phyloP scores from a whole-genome alignment of 2,888 invertebrate species.

The Julus scandinavius region DNA sequence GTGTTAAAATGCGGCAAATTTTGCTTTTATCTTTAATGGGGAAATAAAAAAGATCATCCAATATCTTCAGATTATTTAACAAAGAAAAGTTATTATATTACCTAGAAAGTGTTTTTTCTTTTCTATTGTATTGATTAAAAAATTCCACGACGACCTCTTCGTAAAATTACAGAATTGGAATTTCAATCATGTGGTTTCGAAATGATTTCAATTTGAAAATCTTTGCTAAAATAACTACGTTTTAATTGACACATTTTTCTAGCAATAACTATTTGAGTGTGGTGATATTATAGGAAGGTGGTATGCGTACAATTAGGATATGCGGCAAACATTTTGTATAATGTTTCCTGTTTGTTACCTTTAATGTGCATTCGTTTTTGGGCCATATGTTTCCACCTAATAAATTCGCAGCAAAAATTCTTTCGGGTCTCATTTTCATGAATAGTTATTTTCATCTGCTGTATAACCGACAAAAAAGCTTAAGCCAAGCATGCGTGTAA shows the following conservation, averaged over 20 bases:
- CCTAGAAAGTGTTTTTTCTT: too few relatives aligned
- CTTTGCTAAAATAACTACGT: neutral
- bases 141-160: neutral
- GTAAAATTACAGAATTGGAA: neutral
- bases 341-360: neutral
- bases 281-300: too few relatives aligned
- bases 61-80: too few relatives aligned
- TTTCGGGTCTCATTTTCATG: conserved; percentile 11
- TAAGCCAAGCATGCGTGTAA: conserved; percentile 2
- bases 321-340: too few relatives aligned
- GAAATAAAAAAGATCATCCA: too few relatives aligned
- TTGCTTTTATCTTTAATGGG: too few relatives aligned
- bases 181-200: too few relatives aligned
- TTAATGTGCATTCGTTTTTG: neutral
- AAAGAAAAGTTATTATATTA: too few relatives aligned
- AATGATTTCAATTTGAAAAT: neutral
- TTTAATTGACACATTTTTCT: neutral
- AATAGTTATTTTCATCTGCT: conserved; percentile 38
- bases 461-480: conserved; percentile 13
- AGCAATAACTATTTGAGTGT: neutral
- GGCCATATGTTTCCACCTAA: neutral
- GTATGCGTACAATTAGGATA: too few relatives aligned
- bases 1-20: too few relatives aligned
- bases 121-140: too few relatives aligned
- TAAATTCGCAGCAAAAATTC: conserved; percentile 22